Base-by-base conservation (phyloP, 2,888 invertebrate genomes). In the Drosophila glabriapex region DNA sequence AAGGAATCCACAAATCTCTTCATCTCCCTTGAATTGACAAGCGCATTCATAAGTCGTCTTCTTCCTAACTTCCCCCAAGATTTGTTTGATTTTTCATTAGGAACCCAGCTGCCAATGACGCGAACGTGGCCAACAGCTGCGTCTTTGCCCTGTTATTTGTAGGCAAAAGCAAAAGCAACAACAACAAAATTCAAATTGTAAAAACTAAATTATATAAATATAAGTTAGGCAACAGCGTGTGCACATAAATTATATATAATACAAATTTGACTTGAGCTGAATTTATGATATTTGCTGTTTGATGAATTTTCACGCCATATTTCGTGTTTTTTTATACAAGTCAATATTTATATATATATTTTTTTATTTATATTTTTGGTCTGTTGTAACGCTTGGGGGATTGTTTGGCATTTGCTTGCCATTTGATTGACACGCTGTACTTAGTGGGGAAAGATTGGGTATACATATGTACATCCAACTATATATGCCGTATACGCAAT, bases 181-280 rank as follows among this genome's bases (percentile, higher is more conserved):
- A 25, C 9, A 12, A 53, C 46, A 56, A 72, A 82, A 88, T 85
- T 82, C 72, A 90, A 88, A 89, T 85, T 79, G 54, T n/a, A 33
- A 62, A 88, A 89, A 83, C 91, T 89, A 85, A 90, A 90, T 84
- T 83, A 85, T 68, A 81, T 70, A 87, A 84, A 78, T 81, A 71
- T 71, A 82, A 79, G 60, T 68, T 52, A 35, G 66, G 29, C 66
- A 56, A 46, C 68, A 61, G 66, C 55, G 50, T 59, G 68, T 9
- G 65, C 62, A 64, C 70, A 88, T 85, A 89, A 85, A 90, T 90
- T 82, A 79, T 77, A 67, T 62, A 39, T 33, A 85, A 74, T 72
- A 39, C n/a, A 28, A n/a, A 72, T 76, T 71, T 60, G 72, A 85
- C 68, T 74, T 86, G 65, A 52, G 54, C 67, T 41, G 53, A 72